Conservation (phyloP, 1,140 invertebrate species). For the Phenacoccus solenopsis region DNA sequence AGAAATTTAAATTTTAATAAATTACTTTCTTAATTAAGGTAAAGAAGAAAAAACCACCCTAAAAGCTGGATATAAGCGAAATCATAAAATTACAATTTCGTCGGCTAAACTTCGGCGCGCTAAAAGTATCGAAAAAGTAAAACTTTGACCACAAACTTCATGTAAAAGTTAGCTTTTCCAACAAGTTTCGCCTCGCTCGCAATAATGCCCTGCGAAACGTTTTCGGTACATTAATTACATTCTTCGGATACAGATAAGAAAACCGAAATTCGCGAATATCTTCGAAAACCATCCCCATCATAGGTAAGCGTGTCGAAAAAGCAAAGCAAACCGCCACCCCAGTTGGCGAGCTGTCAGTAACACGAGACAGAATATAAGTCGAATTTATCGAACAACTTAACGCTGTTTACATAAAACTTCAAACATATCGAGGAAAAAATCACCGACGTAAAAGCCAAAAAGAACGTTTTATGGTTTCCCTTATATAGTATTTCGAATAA, state of each 20-base stretch:
- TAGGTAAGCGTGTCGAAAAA: no score
- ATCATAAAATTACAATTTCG: not conserved
- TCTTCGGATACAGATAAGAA: not conserved
- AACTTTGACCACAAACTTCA: not conserved
- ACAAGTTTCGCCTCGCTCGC: not conserved
- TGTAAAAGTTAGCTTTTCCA: not conserved
- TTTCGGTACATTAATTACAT: slow-evolving; percentile 3
- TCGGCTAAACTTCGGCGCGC: not conserved
- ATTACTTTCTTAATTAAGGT: not conserved
- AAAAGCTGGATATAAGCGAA: not conserved
- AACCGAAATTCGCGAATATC: not conserved
- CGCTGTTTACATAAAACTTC: not conserved
- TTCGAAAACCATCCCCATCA: no score
- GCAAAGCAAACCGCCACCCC: no score
- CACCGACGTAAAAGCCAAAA: no score
- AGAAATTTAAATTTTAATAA: not conserved
- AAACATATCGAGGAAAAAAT: not conserved
- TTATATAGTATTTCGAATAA: not conserved
- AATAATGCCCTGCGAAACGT: not conserved
- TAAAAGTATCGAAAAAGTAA: not conserved
- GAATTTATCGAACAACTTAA: not conserved
- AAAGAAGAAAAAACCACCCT: not conserved
- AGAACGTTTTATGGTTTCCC: not conserved
- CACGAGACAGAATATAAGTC: not conserved
- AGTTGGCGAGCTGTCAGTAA: not conserved